These are phyloP conservation scores for Erethizon dorsatum DNA, from an alignment of 2,797 vertebrate genomes.

Conservation along the genomic window DNA sequence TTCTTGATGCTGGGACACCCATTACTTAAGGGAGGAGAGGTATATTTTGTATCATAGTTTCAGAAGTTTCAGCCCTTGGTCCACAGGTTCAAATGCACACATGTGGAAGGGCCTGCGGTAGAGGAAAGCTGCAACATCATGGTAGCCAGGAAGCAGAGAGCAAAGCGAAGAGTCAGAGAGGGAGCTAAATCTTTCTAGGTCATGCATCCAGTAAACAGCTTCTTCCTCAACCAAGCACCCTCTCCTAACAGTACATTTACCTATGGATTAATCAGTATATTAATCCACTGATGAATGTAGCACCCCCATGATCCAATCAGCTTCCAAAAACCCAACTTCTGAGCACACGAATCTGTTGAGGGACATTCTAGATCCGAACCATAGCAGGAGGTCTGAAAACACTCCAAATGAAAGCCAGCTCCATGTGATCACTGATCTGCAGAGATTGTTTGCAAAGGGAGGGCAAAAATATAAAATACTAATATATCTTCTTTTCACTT, in stretches of 20 bases:
- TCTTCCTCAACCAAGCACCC: too few species aligned
- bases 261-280: not conserved
- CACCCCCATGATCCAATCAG: not conserved
- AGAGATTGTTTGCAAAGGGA: constrained; percentile 33
- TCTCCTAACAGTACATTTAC: not conserved
- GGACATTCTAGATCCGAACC: not conserved
- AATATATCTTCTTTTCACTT: not conserved
- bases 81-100: not conserved
- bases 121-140: not conserved
- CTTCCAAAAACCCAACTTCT: not conserved
- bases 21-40: not conserved
- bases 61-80: not conserved
- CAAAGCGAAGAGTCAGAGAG: not conserved
- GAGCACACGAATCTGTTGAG: not conserved
- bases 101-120: not conserved
- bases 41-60: not conserved
- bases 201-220: not conserved
- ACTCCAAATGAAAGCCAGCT: not conserved
- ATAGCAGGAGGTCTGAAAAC: not conserved
- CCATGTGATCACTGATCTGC: not conserved
- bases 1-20: not conserved
- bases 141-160: not conserved
- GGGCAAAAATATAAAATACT: not conserved
- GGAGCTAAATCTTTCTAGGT: not conserved
- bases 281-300: not conserved